phyloP scores from a whole-genome alignment of 2,888 invertebrate genomes.

The Cataglyphis rosenhaueri region DNA sequence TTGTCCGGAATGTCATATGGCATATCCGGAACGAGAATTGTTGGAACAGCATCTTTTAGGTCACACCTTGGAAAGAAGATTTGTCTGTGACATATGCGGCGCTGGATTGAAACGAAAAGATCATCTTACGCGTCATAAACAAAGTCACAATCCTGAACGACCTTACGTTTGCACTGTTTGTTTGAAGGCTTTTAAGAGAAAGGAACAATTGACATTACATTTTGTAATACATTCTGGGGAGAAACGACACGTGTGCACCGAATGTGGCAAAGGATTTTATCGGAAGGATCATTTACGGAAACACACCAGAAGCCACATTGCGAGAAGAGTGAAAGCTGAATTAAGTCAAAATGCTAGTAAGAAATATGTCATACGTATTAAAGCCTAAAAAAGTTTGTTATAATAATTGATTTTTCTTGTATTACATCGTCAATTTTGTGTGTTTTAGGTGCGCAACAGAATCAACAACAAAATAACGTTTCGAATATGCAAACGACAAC shows the following conservation, averaged over 20 bases:
- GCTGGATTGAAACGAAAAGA: slow-evolving; percentile 95
- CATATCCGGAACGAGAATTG: slow-evolving; percentile 93
- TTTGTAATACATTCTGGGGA: slow-evolving; percentile 96
- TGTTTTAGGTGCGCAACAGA: slow-evolving; percentile 80
- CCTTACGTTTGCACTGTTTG: slow-evolving; percentile 96
- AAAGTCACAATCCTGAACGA: slow-evolving; percentile 95
- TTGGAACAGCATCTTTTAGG: slow-evolving; percentile 95
- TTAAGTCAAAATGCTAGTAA: slow-evolving; percentile 89
- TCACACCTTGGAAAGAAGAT: slow-evolving; percentile 93
- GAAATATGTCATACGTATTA: slow-evolving; percentile 8
- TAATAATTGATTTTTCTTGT: background rate
- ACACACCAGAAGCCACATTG: slow-evolving; percentile 94
- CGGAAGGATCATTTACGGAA: slow-evolving; percentile 95
- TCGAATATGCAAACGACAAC: slow-evolving; percentile 82
- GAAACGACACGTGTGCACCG: slow-evolving; percentile 94
- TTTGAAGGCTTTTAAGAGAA: slow-evolving; percentile 94
- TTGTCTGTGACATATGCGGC: slow-evolving; percentile 95
- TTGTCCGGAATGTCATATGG: slow-evolving; percentile 96
- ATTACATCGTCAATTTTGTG: background rate
- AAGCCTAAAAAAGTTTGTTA: background rate
- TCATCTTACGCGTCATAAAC: slow-evolving; percentile 94
- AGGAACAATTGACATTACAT: slow-evolving; percentile 95
- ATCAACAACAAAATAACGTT: slow-evolving; percentile 83
- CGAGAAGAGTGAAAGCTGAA: slow-evolving; percentile 94
- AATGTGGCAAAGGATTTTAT: slow-evolving; percentile 96